A percentile compares a stretch with the other conserved stretches of the same genome.
Evolutionary conservation across 2,797 vertebrate species (phyloP).

Genomic region (Falco cherrug): DNA sequence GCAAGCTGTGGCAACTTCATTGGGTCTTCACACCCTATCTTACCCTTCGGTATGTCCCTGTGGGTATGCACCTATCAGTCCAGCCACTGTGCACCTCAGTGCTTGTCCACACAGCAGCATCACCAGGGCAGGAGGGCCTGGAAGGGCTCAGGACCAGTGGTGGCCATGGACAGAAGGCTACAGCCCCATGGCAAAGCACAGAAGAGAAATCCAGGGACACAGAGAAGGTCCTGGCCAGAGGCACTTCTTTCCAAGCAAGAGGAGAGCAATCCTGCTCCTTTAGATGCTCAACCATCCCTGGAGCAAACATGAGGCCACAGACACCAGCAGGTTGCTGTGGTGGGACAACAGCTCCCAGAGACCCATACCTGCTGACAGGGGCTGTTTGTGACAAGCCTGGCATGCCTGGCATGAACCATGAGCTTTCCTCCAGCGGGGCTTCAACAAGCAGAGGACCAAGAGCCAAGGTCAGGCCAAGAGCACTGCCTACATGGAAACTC

Average conservation of each 20-base stretch:
- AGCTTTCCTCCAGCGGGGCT: background rate
- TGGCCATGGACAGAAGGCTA: background rate
- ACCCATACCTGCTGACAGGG: no score
- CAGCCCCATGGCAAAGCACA: background rate
- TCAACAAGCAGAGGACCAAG: background rate
- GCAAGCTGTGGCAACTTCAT: background rate
- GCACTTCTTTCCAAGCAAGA: background rate
- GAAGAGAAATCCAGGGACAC: background rate
- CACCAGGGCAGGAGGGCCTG: background rate
- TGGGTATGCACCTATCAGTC: background rate
- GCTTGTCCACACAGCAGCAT: background rate
- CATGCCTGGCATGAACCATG: no score
- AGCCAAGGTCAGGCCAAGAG: background rate
- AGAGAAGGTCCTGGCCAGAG: background rate
- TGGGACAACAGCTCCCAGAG: background rate
- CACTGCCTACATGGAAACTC: background rate
- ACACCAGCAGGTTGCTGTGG: background rate
- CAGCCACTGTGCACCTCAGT: background rate
- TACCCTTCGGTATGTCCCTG: background rate
- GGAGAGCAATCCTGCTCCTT: background rate
- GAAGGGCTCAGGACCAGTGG: background rate
- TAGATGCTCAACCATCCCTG: rapidly evolving
- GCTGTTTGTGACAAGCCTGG: background rate
- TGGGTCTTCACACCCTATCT: background rate
- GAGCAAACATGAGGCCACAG: background rate